A percentile compares a stretch with the other conserved stretches of the same genome.
Conservation (phyloP, 2,797 vertebrate species). For the Decapterus maruadsi region DNA sequence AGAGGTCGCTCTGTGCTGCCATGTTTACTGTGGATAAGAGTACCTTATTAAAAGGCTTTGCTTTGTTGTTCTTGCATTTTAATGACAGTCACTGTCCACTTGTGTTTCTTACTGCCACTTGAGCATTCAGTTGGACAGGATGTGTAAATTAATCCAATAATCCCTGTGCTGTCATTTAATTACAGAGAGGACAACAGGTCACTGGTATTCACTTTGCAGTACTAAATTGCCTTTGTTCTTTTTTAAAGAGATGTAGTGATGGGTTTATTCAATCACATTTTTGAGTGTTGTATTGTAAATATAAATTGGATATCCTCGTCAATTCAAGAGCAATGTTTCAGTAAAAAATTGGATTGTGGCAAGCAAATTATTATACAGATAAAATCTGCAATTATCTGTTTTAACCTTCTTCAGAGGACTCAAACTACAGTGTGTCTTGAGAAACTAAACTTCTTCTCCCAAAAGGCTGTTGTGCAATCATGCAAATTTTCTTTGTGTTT, state of each 20-base stretch:
- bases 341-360: not conserved
- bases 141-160: slow-evolving; percentile 69
- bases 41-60: not conserved
- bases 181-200: slow-evolving; percentile 63
- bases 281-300: slow-evolving; percentile 12
- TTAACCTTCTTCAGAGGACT: not conserved
- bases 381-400: not conserved
- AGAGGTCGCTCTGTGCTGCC: slow-evolving; percentile 17
- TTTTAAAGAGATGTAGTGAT: slow-evolving; percentile 4
- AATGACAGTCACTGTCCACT: slow-evolving; percentile 43
- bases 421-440: slow-evolving; percentile 1
- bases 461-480: not conserved
- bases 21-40: slow-evolving; percentile 22
- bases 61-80: slow-evolving; percentile 48
- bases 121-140: slow-evolving; percentile 55
- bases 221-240: slow-evolving; percentile 57
- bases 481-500: slow-evolving; percentile 1
- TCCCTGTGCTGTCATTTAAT: slow-evolving; percentile 71
- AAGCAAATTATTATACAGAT: not conserved
- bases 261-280: slow-evolving; percentile 36
- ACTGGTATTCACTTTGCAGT: slow-evolving; percentile 44
- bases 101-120: slow-evolving; percentile 50
- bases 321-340: slow-evolving; percentile 1
- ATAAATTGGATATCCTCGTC: not conserved
- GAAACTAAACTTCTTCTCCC: not conserved